Percentiles rank a stretch among this genome's conserved stretches.
Evolutionary conservation across 1,140 invertebrate species (phyloP).

Genomic region (Teleogryllus occipitalis): DNA sequence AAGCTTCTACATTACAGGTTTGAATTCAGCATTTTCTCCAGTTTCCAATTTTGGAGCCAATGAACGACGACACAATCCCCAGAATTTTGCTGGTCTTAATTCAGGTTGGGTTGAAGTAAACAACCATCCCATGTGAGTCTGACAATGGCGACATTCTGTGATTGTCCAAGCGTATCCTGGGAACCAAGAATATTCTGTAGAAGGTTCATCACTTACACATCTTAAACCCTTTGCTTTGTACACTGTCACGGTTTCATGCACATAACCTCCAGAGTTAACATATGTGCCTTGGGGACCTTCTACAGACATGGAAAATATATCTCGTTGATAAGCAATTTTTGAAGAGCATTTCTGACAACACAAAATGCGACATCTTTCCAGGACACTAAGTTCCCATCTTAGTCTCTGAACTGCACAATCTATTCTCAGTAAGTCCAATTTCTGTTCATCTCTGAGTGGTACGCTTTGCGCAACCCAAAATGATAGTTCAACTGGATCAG

Average conservation of each 20-base stretch:
- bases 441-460: slow-evolving; percentile 50
- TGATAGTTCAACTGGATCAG: slow-evolving; percentile 58
- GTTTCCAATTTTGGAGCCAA: background rate
- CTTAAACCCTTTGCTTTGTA: slow-evolving; percentile 49
- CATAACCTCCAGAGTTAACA: slow-evolving; percentile 68
- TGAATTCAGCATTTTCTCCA: background rate
- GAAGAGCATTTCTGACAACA: slow-evolving; percentile 54
- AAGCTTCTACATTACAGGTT: background rate
- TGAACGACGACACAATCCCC: slow-evolving; percentile 44
- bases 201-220: slow-evolving; percentile 45
- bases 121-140: slow-evolving; percentile 67
- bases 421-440: slow-evolving; percentile 49
- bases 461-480: slow-evolving; percentile 73
- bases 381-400: slow-evolving; percentile 51
- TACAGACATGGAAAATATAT: slow-evolving; percentile 73
- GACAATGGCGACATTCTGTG: slow-evolving; percentile 55
- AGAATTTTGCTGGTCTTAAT: slow-evolving; percentile 60
- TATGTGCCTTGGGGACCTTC: slow-evolving; percentile 74
- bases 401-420: slow-evolving; percentile 60
- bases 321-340: slow-evolving; percentile 52
- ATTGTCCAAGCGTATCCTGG: slow-evolving; percentile 82
- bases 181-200: slow-evolving; percentile 73
- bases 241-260: slow-evolving; percentile 75
- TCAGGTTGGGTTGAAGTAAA: slow-evolving; percentile 54
- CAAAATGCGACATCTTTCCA: slow-evolving; percentile 52